Conservation (phyloP, 2,888 invertebrate species). For the Colletes collaris region DNA sequence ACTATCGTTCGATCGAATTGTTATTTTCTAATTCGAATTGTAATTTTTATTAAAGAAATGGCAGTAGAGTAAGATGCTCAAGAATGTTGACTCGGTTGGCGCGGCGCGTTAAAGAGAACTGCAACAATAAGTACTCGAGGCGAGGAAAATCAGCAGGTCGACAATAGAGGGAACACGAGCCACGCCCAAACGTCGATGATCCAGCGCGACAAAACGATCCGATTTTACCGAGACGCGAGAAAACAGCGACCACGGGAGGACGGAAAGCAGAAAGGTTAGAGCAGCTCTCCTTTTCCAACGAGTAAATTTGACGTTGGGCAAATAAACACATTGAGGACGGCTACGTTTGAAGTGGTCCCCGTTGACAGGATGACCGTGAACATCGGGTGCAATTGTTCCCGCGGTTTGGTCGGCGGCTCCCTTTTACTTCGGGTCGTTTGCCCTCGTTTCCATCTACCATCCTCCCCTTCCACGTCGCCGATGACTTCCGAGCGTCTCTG, state of each 20-base stretch:
- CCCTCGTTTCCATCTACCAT: slow-evolving; percentile 52
- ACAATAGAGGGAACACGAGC: slow-evolving; percentile 72
- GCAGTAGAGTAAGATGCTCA: too few species aligned
- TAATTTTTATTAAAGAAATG: too few species aligned
- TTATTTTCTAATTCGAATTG: background rate
- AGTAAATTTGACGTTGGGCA: slow-evolving; percentile 82
- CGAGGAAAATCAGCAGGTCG: slow-evolving; percentile 36
- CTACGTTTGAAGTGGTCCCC: slow-evolving; percentile 80
- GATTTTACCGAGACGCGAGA: slow-evolving; percentile 45
- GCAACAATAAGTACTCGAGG: slow-evolving; percentile 18
- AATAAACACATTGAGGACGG: slow-evolving; percentile 82
- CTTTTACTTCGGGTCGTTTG: slow-evolving; percentile 45
- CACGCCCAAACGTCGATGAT: slow-evolving; percentile 78
- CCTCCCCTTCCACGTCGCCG: slow-evolving; percentile 22
- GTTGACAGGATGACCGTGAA: slow-evolving; percentile 70
- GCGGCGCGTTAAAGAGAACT: slow-evolving; percentile 22
- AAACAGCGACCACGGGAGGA: slow-evolving; percentile 31
- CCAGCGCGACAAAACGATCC: slow-evolving; percentile 64
- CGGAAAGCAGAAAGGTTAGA: slow-evolving; percentile 50
- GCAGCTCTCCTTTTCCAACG: slow-evolving; percentile 57
- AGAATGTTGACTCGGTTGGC: too few species aligned
- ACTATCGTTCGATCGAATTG: too few species aligned
- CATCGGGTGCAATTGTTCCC: slow-evolving; percentile 64
- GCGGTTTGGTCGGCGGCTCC: slow-evolving; percentile 56
- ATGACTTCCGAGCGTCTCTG: slow-evolving; percentile 39